phyloP scores from a whole-genome alignment of 2,888 invertebrate genomes.

The Thereva unica region DNA sequence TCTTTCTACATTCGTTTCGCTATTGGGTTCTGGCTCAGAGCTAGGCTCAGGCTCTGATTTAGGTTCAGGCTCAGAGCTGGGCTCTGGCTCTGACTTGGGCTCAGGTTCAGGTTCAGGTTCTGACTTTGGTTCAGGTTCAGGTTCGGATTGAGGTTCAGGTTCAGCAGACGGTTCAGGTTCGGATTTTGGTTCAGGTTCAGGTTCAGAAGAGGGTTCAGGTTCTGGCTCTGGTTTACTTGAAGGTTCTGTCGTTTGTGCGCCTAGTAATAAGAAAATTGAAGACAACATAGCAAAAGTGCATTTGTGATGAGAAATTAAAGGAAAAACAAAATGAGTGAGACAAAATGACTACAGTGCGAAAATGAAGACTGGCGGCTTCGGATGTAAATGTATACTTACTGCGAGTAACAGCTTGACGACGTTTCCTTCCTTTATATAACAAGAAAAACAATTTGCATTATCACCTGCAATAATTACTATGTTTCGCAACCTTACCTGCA shows the following conservation, averaged over 20 bases:
- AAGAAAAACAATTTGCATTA: background rate
- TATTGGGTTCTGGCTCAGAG: slow-evolving; percentile 49
- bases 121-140: slow-evolving; percentile 58
- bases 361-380: too few species aligned
- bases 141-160: slow-evolving; percentile 60
- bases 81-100: slow-evolving; percentile 52
- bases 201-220: slow-evolving; percentile 57
- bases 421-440: slow-evolving; percentile 48
- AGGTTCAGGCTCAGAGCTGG: slow-evolving; percentile 55
- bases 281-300: too few species aligned
- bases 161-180: slow-evolving; percentile 59
- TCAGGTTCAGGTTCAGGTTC: slow-evolving; percentile 57
- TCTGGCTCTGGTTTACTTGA: slow-evolving; percentile 58
- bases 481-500: slow-evolving; percentile 45
- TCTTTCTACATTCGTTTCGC: slow-evolving; percentile 53
- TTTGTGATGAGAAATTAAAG: too few species aligned
- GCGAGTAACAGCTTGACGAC: slow-evolving; percentile 45
- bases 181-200: slow-evolving; percentile 58
- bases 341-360: too few species aligned
- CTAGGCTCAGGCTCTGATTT: slow-evolving; percentile 57
- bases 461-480: background rate
- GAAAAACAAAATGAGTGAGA: too few species aligned
- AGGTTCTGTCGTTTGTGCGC: too few species aligned
- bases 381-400: slow-evolving; percentile 21
- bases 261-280: too few species aligned